These are phyloP conservation scores for Ichneumon xanthorius DNA, from an alignment of 2,888 invertebrate species.

Conservation along the genomic window DNA sequence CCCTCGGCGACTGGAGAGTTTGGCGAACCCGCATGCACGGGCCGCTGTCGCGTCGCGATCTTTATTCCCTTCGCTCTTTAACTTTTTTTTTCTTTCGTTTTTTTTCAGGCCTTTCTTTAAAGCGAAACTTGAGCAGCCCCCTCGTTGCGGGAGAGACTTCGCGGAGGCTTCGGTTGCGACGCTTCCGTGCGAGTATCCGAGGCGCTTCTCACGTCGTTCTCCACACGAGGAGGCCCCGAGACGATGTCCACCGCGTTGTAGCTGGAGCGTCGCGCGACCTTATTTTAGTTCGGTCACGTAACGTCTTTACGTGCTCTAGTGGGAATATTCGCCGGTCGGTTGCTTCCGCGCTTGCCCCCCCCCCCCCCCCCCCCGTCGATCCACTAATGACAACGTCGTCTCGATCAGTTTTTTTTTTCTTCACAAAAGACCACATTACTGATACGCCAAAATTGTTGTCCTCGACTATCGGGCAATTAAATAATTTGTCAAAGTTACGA, in stretches of 20 bases:
- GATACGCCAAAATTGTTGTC: not conserved
- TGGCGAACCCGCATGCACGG: not conserved
- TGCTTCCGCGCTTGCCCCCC: not conserved
- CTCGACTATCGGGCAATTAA: not conserved
- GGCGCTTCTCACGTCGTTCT: not conserved
- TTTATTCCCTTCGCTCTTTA: slow-evolving; percentile 1
- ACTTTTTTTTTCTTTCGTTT: not conserved
- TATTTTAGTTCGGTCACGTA: slow-evolving; percentile 9
- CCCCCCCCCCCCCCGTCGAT: not conserved
- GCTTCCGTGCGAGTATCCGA: not conserved
- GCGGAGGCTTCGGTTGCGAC: not conserved
- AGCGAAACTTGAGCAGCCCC: slow-evolving; percentile 28
- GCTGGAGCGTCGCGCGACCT: not conserved
- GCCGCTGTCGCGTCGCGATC: slow-evolving; percentile 3
- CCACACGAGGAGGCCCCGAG: not conserved
- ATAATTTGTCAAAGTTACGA: not conserved
- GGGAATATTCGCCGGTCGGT: not conserved
- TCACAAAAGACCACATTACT: no score
- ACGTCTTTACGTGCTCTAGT: slow-evolving; percentile 3
- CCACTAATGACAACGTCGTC: not conserved
- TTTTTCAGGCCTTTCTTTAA: not conserved
- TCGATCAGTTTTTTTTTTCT: not conserved
- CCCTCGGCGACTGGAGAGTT: not conserved
- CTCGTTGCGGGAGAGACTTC: not conserved
- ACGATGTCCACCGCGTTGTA: not conserved